These are phyloP conservation scores for Thera obeliscata DNA, from an alignment of 2,888 invertebrate genomes.

Conservation along the genomic window DNA sequence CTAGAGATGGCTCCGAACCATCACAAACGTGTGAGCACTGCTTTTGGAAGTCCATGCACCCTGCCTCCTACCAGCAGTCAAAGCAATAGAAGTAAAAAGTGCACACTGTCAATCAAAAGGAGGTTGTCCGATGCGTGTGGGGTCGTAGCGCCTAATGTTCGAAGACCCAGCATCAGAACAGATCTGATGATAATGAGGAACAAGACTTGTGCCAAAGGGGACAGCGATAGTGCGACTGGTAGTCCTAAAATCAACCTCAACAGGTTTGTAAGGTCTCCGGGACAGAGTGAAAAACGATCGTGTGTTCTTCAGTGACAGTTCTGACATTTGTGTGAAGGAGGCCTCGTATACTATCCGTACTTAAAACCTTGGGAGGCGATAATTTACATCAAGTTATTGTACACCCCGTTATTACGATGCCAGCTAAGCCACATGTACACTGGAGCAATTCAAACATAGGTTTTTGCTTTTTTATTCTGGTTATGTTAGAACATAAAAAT, in stretches of 20 bases:
- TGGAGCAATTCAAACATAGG: too few relatives aligned
- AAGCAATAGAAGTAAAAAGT: slow-evolving; percentile 88
- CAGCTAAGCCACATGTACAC: too few relatives aligned
- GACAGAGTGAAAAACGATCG: slow-evolving; percentile 75
- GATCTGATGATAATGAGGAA: slow-evolving; percentile 95
- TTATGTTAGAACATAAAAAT: too few relatives aligned
- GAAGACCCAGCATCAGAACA: slow-evolving; percentile 94
- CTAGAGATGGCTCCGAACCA: slow-evolving; percentile 95
- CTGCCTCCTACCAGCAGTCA: slow-evolving; percentile 88
- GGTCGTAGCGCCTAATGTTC: slow-evolving; percentile 94
- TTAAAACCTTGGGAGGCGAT: too few relatives aligned
- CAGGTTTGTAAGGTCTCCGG: slow-evolving; percentile 73
- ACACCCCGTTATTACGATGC: too few relatives aligned
- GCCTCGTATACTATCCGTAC: slow-evolving; percentile 5
- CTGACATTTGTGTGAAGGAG: slow-evolving; percentile 26
- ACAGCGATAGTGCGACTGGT: slow-evolving; percentile 85
- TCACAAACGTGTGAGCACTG: slow-evolving; percentile 91
- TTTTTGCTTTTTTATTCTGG: background rate
- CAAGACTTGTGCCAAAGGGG: slow-evolving; percentile 90
- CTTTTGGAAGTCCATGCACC: slow-evolving; percentile 91
- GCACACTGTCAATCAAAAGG: slow-evolving; percentile 92
- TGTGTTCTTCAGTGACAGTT: slow-evolving; percentile 80
- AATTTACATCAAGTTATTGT: too few relatives aligned
- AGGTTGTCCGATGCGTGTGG: slow-evolving; percentile 94
- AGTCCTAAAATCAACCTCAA: slow-evolving; percentile 80